phyloP scores from a whole-genome alignment of 2,797 vertebrate genomes.

The Melanotaenia maccullochi region DNA sequence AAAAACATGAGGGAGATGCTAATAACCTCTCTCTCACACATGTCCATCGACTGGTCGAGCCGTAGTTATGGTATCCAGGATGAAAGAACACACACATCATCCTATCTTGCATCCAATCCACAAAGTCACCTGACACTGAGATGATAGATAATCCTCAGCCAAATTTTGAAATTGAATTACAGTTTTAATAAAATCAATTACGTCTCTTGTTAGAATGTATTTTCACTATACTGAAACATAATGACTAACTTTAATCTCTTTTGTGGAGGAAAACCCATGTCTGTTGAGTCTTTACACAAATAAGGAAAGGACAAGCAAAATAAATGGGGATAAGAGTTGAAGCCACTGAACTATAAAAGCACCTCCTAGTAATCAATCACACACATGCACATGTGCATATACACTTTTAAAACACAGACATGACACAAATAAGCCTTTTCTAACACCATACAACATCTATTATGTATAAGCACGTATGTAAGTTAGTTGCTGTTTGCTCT shows the following conservation, averaged over 20 bases:
- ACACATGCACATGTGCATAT: conserved; percentile 13
- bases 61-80: conserved; percentile 60
- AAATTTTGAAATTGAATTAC: conserved; percentile 67
- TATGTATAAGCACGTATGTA: neutral
- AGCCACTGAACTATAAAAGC: conserved; percentile 45
- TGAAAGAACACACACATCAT: conserved; percentile 14
- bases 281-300: conserved; percentile 33
- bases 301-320: conserved; percentile 10
- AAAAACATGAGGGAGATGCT: conserved; percentile 69
- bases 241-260: conserved; percentile 47
- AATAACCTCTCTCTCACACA: conserved; percentile 65
- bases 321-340: conserved; percentile 18
- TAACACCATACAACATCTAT: conserved; percentile 34
- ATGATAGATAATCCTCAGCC: conserved; percentile 43
- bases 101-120: conserved; percentile 24
- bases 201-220: conserved; percentile 54
- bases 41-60: conserved; percentile 62
- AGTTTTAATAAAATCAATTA: conserved; percentile 69
- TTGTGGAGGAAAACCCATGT: conserved; percentile 31
- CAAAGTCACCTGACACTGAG: conserved; percentile 62
- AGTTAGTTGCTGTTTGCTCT: conserved; percentile 3
- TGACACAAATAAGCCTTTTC: conserved; percentile 61
- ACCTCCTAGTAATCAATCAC: conserved; percentile 66
- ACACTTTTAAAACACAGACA: conserved; percentile 48
- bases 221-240: conserved; percentile 48